These are phyloP conservation scores for Vulpes vulpes DNA, from an alignment of 2,113 vertebrate genomes.

Conservation along the genomic window DNA sequence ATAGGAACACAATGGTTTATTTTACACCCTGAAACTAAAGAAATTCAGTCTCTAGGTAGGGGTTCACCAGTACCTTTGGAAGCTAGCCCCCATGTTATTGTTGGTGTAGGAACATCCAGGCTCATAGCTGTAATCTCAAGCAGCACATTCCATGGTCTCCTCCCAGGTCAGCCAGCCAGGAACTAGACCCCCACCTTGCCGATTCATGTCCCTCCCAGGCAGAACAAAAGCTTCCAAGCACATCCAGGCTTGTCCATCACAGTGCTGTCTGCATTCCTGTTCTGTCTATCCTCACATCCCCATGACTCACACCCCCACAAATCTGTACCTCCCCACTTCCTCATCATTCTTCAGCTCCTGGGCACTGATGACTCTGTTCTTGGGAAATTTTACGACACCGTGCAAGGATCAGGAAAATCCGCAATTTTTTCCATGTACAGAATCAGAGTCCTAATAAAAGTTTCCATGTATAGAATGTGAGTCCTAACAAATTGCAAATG, in stretches of 20 bases:
- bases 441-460: slow-evolving; percentile 1
- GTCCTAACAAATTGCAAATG: neutral
- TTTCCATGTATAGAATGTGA: neutral
- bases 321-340: neutral
- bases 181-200: neutral
- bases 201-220: neutral
- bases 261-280: neutral
- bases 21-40: neutral
- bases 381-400: neutral
- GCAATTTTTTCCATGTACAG: neutral
- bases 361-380: neutral
- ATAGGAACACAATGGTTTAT: neutral
- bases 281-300: neutral
- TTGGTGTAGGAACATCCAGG: neutral
- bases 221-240: neutral
- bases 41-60: neutral
- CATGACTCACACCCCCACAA: slow-evolving; percentile 13
- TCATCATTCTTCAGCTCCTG: neutral
- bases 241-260: neutral
- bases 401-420: slow-evolving; percentile 18
- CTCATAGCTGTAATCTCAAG: neutral
- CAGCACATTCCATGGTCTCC: neutral
- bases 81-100: neutral
- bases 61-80: neutral
- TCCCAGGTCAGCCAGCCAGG: neutral